A percentile compares a stretch with the other conserved stretches of the same genome.
Conservation (phyloP, 2,797 vertebrate genomes). For the Pangasius macronema region DNA sequence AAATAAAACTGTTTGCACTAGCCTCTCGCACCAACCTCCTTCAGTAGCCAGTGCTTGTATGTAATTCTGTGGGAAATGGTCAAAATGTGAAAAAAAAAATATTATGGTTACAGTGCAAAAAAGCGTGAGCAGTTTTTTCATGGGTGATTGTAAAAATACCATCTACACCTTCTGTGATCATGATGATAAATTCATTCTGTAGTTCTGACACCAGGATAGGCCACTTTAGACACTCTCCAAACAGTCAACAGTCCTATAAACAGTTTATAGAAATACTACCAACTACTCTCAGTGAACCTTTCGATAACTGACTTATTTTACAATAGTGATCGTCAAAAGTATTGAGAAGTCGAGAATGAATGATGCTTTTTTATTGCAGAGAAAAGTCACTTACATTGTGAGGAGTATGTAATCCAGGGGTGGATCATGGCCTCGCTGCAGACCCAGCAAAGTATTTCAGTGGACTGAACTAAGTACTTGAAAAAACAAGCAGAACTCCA, state of each 20-base stretch:
- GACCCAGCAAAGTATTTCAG: not conserved
- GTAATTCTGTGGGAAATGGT: not conserved
- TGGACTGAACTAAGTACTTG: not conserved
- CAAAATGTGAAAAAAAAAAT: not conserved
- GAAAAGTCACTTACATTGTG: not conserved
- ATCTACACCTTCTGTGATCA: not conserved
- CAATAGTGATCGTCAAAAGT: no score
- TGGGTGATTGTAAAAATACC: no score
- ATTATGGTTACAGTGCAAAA: not conserved
- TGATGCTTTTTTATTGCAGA: not conserved
- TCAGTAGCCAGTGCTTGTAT: not conserved
- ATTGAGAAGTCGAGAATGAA: no score
- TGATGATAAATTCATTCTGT: not conserved
- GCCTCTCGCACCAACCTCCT: not conserved
- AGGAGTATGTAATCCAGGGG: not conserved
- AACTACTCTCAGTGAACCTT: no score
- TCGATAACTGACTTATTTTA: no score
- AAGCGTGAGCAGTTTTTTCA: not conserved
- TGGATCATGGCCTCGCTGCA: not conserved
- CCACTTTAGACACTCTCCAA: constrained; percentile 5
- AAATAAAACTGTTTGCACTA: not conserved
- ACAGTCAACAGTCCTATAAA: not conserved
- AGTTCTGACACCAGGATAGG: not conserved
- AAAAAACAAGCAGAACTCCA: not conserved
- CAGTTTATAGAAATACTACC: constrained; percentile 1